Conservation (phyloP, 1,140 invertebrate genomes). For the Zaprionus nigranus region DNA sequence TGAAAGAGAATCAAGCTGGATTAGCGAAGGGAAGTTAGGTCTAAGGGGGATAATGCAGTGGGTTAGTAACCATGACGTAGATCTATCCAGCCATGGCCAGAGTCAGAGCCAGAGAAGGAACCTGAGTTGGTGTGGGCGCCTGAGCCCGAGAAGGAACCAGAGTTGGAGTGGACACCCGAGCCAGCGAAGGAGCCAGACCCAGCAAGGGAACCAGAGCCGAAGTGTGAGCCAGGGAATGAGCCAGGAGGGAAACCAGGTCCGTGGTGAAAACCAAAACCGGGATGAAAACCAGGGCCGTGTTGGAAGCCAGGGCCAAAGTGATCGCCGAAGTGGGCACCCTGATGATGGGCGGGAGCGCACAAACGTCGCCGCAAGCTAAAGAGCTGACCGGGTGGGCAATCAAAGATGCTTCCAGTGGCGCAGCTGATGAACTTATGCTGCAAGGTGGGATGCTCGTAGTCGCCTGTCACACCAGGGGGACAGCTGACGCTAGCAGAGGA, state of each 20-base stretch:
- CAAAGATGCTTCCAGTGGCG: constrained; percentile 57
- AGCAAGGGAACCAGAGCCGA: too few relatives aligned
- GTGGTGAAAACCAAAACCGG: not conserved
- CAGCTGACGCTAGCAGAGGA: constrained; percentile 76
- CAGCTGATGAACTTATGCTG: constrained; percentile 89
- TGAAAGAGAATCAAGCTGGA: constrained; percentile 37
- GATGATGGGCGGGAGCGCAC: constrained; percentile 37
- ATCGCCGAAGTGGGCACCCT: not conserved
- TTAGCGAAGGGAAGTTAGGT: not conserved
- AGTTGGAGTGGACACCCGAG: not conserved
- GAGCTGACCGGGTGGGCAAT: constrained; percentile 50
- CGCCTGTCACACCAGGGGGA: constrained; percentile 86
- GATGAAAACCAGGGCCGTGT: not conserved
- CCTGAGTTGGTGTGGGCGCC: too few relatives aligned
- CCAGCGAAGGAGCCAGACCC: not conserved
- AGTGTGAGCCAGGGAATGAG: too few relatives aligned
- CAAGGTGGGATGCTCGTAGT: constrained; percentile 86
- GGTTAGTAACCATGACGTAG: constrained; percentile 66
- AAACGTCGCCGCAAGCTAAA: constrained; percentile 64
- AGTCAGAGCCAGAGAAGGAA: not conserved
- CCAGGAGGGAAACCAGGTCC: not conserved
- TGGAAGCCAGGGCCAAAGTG: not conserved
- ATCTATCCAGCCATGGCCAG: constrained; percentile 42
- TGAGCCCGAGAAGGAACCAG: not conserved
- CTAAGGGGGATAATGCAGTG: not conserved